A percentile compares a stretch with the other conserved stretches of the same genome.
These are phyloP conservation scores for Geophilus truncorum DNA, from an alignment of 2,888 invertebrate genomes.

Conservation along the genomic window DNA sequence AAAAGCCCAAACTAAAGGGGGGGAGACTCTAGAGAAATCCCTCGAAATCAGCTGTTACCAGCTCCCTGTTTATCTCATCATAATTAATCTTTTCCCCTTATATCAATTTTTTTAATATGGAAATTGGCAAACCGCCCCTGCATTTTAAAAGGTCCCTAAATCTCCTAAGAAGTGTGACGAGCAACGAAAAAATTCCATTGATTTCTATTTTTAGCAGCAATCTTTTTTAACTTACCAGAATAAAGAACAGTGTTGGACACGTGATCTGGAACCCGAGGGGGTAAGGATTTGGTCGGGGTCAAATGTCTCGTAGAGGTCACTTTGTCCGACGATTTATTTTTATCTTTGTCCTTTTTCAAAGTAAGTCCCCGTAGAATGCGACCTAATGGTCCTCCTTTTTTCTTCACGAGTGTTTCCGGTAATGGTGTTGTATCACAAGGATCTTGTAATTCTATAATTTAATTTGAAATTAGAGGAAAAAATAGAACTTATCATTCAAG, in stretches of 20 bases:
- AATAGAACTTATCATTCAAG: not conserved
- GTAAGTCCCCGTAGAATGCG: not conserved
- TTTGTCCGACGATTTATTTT: not conserved
- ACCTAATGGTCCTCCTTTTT: slow-evolving; percentile 27
- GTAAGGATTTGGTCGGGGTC: slow-evolving; percentile 24
- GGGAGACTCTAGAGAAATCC: not conserved
- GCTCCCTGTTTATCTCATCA: not conserved
- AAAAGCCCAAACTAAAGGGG: not conserved
- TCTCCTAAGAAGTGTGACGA: not conserved
- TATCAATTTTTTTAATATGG: not conserved
- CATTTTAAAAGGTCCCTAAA: not conserved
- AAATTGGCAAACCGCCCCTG: not conserved
- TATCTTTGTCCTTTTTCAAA: not conserved
- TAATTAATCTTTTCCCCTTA: not conserved
- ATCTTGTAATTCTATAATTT: not conserved
- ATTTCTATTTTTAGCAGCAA: not conserved
- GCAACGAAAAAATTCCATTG: not conserved
- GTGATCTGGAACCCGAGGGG: slow-evolving; percentile 19
- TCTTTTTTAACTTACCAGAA: not conserved
- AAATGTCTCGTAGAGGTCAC: not conserved
- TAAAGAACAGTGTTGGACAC: not conserved
- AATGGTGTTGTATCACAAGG: not conserved
- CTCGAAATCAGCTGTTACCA: not conserved
- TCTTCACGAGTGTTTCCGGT: not conserved
- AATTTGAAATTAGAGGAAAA: not conserved